Percentiles rank a stretch among this genome's conserved stretches.
Conservation (phyloP, 2,797 vertebrate species). For the Clangula hyemalis region DNA sequence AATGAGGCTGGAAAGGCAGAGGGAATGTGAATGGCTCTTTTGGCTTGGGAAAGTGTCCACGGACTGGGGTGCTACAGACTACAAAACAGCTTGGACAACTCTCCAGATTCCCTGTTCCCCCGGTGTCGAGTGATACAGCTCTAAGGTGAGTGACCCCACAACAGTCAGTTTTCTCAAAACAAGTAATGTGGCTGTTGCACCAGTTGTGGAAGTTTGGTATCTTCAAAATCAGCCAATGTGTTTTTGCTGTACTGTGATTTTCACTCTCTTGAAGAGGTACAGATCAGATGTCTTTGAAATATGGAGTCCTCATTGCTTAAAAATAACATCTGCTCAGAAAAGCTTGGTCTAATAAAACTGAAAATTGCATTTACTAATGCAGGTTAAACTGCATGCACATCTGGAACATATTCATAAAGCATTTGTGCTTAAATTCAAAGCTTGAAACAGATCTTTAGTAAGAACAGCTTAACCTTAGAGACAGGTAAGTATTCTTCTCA, state of each 20-base stretch:
- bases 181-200: neutral
- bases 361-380: neutral
- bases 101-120: neutral
- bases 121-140: neutral
- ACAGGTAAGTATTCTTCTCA: neutral
- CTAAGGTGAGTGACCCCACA: constrained; percentile 54
- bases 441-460: neutral
- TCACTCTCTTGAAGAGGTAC: neutral
- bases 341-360: neutral
- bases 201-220: constrained; percentile 5
- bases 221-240: neutral
- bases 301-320: neutral
- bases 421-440: neutral
- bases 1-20: constrained; percentile 61
- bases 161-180: neutral
- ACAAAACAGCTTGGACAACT: neutral
- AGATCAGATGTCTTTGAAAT: neutral
- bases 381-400: neutral
- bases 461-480: neutral
- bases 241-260: neutral
- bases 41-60: neutral
- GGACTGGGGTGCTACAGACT: constrained; percentile 13
- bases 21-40: constrained; percentile 72
- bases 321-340: neutral
- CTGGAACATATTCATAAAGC: constrained; percentile 39